Conservation (phyloP, 2,113 vertebrate genomes). For the Siphamia tubifer region DNA sequence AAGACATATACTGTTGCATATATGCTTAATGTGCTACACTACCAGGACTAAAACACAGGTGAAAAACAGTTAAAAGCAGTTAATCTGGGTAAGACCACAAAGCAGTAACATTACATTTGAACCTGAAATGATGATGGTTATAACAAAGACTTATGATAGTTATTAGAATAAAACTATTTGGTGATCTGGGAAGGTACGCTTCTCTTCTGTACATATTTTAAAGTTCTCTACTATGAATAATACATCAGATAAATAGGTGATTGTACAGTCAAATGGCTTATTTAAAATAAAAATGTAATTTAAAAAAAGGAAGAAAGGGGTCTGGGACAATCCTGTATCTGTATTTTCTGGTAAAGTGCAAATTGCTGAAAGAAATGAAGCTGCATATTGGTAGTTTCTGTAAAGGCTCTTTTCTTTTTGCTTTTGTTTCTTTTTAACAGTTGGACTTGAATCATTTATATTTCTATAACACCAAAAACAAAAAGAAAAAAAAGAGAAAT, state of each 20-base stretch:
- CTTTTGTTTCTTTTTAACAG: constrained; percentile 14
- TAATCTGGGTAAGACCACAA: neutral
- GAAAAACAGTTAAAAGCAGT: neutral
- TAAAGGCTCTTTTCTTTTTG: too few relatives aligned
- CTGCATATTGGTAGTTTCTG: neutral
- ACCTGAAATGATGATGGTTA: neutral
- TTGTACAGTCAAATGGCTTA: neutral
- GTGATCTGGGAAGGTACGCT: constrained; percentile 24
- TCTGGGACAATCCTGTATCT: constrained; percentile 24
- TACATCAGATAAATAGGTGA: constrained; percentile 9
- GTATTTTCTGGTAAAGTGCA: constrained; percentile 56
- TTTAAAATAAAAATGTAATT: neutral
- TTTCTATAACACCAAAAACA: neutral
- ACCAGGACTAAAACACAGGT: neutral
- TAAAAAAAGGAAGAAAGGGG: neutral
- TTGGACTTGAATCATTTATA: too few relatives aligned
- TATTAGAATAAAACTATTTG: constrained; percentile 24
- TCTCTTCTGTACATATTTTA: constrained; percentile 36
- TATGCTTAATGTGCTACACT: neutral
- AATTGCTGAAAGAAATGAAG: constrained; percentile 42
- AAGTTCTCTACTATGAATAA: neutral
- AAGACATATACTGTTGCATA: neutral
- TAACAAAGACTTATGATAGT: neutral
- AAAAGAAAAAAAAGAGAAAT: neutral
- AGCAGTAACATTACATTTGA: neutral